phyloP scores from a whole-genome alignment of 2,888 invertebrate genomes.

The Aelia acuminata region DNA sequence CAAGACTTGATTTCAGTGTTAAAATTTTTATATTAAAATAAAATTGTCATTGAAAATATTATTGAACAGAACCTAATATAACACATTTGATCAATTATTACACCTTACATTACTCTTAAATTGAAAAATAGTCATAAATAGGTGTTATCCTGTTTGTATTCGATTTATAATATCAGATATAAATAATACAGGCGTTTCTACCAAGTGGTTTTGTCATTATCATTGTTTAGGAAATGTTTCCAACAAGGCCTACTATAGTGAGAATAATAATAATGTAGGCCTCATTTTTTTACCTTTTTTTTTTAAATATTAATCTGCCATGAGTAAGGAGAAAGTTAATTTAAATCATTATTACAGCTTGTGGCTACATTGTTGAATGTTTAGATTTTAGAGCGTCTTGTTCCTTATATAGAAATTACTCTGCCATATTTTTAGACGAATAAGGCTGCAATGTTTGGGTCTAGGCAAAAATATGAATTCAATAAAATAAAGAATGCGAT shows the following conservation, averaged over 20 bases:
- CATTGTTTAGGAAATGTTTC: slow-evolving; percentile 60
- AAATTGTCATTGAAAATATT: background rate
- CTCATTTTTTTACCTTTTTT: slow-evolving; percentile 9
- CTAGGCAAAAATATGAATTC: background rate
- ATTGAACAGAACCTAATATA: background rate
- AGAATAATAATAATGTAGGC: slow-evolving; percentile 60
- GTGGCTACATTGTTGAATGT: slow-evolving; percentile 33
- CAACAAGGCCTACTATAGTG: slow-evolving; percentile 61
- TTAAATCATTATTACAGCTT: slow-evolving; percentile 31
- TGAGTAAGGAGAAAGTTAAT: slow-evolving; percentile 6
- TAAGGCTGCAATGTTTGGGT: slow-evolving; percentile 38
- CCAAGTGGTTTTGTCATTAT: slow-evolving; percentile 35
- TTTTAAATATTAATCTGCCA: background rate
- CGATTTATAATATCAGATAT: slow-evolving; percentile 1
- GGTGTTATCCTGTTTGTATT: background rate
- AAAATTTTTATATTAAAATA: background rate
- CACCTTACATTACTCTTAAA: slow-evolving; percentile 5
- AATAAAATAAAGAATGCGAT: background rate
- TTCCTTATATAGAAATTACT: slow-evolving; percentile 59
- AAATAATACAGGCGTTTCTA: slow-evolving; percentile 12
- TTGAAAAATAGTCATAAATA: slow-evolving; percentile 4
- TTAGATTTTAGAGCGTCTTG: slow-evolving; percentile 53
- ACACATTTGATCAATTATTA: background rate
- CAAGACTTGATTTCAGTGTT: background rate
- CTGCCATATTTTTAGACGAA: slow-evolving; percentile 36